Evolutionary conservation across 2,888 invertebrate species (phyloP).

Genomic region (Mactromeris polynyma): DNA sequence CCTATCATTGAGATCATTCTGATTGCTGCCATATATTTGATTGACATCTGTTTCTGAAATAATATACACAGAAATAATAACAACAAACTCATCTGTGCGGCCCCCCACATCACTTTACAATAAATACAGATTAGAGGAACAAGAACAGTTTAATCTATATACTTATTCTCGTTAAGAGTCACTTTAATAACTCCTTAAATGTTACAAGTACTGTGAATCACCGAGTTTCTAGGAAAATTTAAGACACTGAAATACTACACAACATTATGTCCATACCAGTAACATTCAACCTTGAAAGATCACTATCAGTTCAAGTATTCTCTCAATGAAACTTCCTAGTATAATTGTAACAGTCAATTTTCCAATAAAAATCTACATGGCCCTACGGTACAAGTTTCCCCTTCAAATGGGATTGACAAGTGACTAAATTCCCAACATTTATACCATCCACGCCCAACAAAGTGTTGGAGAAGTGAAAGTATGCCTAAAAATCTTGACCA

Average conservation of each 20-base stretch:
- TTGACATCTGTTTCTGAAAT: constrained; percentile 24
- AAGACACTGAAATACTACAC: background rate
- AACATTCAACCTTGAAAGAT: background rate
- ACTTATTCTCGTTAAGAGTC: background rate
- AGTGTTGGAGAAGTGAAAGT: no score
- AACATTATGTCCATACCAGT: background rate
- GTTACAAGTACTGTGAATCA: no score
- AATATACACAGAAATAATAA: background rate
- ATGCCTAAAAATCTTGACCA: no score
- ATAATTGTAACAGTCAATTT: no score
- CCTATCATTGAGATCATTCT: constrained; percentile 43
- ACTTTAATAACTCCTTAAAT: background rate
- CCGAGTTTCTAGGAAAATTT: background rate
- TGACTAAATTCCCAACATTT: no score
- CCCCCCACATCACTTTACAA: no score
- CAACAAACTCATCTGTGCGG: no score
- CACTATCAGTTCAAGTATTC: background rate
- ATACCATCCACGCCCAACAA: no score
- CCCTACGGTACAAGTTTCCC: no score
- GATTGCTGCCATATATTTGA: background rate
- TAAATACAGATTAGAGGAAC: no score
- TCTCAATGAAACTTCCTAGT: background rate
- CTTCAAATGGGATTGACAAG: no score
- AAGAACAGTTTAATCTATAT: background rate
- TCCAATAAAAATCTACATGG: no score